Conservation (phyloP, 2,797 vertebrate species). For the Pangasius mekongensis region DNA sequence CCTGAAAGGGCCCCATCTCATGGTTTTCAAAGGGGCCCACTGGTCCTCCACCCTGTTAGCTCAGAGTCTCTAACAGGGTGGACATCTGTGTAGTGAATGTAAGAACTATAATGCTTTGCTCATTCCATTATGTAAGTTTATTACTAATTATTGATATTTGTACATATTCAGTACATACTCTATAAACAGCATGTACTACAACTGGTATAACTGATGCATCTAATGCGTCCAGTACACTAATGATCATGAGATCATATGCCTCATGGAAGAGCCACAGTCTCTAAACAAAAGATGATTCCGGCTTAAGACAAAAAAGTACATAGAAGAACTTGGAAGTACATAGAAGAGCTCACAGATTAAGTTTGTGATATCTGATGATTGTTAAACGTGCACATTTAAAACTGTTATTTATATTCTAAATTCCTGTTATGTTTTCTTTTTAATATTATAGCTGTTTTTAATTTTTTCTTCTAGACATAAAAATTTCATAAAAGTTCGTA, state of each 20-base stretch:
- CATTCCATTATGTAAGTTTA: not conserved
- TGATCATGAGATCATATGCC: not conserved
- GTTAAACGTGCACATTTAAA: not conserved
- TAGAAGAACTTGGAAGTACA: not conserved
- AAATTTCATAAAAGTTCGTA: not conserved
- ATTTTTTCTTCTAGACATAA: not conserved
- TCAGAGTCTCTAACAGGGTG: not conserved
- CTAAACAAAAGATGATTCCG: not conserved
- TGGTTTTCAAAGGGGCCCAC: not conserved
- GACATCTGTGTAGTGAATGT: not conserved
- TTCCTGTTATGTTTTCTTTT: not conserved
- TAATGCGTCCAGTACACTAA: not conserved
- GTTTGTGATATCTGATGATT: not conserved
- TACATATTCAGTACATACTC: not conserved
- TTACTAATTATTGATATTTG: not conserved
- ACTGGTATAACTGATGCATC: not conserved
- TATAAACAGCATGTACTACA: not conserved
- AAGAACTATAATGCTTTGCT: not conserved
- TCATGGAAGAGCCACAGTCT: not conserved
- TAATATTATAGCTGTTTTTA: not conserved
- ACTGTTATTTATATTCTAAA: not conserved
- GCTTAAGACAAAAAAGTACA: not conserved
- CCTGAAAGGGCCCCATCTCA: not conserved
- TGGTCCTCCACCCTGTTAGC: constrained; percentile 6
- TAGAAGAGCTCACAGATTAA: not conserved